Percentiles rank a stretch among this genome's conserved stretches.
Evolutionary conservation across 2,797 vertebrate species (phyloP).

Genomic region (Erethizon dorsatum): DNA sequence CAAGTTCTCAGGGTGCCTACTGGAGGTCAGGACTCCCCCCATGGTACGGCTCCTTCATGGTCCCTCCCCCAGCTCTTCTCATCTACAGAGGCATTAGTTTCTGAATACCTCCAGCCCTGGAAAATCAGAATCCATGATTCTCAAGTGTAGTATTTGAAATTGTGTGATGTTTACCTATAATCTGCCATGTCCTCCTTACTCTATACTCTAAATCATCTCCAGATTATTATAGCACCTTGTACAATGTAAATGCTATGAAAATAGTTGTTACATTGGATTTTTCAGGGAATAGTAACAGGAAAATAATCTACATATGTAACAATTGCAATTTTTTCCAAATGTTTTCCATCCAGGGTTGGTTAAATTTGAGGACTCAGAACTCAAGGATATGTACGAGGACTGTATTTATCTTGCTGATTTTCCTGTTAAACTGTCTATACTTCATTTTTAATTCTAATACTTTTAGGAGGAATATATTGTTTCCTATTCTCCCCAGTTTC

Average conservation of each 20-base stretch:
- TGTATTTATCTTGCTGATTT: conserved; percentile 40
- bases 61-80: neutral
- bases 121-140: neutral
- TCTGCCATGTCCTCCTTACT: neutral
- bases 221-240: neutral
- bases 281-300: neutral
- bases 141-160: neutral
- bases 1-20: fast-evolving
- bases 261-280: neutral
- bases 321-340: neutral
- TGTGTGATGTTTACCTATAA: neutral
- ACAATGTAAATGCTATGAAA: neutral
- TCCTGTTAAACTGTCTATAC: neutral
- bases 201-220: neutral
- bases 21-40: neutral
- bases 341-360: conserved; percentile 31
- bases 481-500: neutral
- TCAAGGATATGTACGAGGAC: neutral
- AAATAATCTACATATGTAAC: neutral
- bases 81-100: neutral
- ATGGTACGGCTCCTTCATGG: fast-evolving
- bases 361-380: neutral
- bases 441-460: neutral
- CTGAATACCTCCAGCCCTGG: fast-evolving
- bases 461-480: neutral